Conservation (phyloP, 2,113 vertebrate species). For the Saiga tatarica region DNA sequence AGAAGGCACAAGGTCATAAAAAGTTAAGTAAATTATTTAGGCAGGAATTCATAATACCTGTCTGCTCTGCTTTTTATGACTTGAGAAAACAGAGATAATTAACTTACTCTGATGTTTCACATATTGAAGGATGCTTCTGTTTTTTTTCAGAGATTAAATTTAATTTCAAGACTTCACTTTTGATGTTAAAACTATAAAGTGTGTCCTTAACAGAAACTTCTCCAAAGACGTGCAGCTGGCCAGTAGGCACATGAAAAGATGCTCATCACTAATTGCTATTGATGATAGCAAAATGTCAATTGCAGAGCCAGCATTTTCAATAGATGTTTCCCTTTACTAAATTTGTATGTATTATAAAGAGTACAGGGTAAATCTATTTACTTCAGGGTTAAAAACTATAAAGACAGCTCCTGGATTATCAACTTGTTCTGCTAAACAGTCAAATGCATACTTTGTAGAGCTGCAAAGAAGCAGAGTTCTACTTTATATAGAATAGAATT, state of each 20-base stretch:
- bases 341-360: slow-evolving; percentile 9
- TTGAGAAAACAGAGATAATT: not conserved
- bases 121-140: not conserved
- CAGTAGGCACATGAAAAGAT: not conserved
- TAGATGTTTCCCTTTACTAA: slow-evolving; percentile 15
- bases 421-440: not conserved
- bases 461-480: not conserved
- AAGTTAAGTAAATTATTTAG: not conserved
- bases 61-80: not conserved
- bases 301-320: slow-evolving; percentile 42
- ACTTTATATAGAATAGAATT: not conserved
- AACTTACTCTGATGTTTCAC: not conserved
- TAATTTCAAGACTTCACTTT: not conserved
- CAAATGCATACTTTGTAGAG: not conserved
- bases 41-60: not conserved
- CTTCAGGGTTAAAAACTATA: slow-evolving; percentile 15
- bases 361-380: not conserved
- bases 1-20: not conserved
- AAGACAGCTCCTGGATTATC: not conserved
- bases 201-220: not conserved
- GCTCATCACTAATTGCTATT: not conserved
- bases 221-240: not conserved
- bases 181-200: not conserved
- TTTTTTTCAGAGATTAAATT: not conserved
- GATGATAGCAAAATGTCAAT: slow-evolving; percentile 26